Percentiles rank a stretch among this genome's conserved stretches.
phyloP scores from a whole-genome alignment of 2,888 invertebrate species.

The Troglohyphantes excavatus region DNA sequence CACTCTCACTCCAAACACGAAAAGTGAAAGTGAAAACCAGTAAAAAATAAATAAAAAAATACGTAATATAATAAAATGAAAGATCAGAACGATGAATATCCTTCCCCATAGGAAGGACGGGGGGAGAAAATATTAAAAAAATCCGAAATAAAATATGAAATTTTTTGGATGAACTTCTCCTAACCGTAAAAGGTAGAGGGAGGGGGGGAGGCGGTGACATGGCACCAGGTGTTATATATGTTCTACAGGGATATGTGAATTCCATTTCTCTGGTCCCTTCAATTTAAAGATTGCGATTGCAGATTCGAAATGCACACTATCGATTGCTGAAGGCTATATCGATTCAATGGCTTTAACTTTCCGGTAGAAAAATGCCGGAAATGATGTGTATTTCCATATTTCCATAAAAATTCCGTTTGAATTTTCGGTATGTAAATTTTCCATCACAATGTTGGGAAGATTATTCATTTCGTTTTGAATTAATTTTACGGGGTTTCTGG shows the following conservation, averaged over 20 bases:
- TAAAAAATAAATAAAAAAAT: slow-evolving; percentile 6
- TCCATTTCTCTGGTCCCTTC: slow-evolving; percentile 33
- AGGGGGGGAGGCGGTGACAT: neutral
- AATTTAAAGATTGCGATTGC: slow-evolving; percentile 33
- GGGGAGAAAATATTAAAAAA: neutral
- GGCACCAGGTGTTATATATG: slow-evolving; percentile 60
- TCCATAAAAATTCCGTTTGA: slow-evolving; percentile 21
- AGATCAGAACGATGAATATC: slow-evolving; percentile 63
- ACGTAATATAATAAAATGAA: slow-evolving; percentile 50
- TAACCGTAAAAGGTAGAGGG: neutral
- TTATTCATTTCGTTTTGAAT: slow-evolving; percentile 39
- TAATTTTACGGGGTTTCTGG: slow-evolving; percentile 1
- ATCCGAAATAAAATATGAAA: neutral
- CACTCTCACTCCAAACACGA: neutral
- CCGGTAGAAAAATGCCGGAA: slow-evolving; percentile 2
- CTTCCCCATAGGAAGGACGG: slow-evolving; percentile 32
- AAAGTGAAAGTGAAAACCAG: neutral
- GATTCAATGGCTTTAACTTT: slow-evolving; percentile 49
- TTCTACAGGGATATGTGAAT: slow-evolving; percentile 61
- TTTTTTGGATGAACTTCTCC: slow-evolving; percentile 10
- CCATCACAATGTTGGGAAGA: slow-evolving; percentile 38
- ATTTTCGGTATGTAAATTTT: slow-evolving; percentile 15
- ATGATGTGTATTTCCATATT: slow-evolving; percentile 42
- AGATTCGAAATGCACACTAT: slow-evolving; percentile 50
- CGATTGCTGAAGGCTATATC: slow-evolving; percentile 32